phyloP scores from a whole-genome alignment of 2,113 vertebrate species.

The Zeus faber region DNA sequence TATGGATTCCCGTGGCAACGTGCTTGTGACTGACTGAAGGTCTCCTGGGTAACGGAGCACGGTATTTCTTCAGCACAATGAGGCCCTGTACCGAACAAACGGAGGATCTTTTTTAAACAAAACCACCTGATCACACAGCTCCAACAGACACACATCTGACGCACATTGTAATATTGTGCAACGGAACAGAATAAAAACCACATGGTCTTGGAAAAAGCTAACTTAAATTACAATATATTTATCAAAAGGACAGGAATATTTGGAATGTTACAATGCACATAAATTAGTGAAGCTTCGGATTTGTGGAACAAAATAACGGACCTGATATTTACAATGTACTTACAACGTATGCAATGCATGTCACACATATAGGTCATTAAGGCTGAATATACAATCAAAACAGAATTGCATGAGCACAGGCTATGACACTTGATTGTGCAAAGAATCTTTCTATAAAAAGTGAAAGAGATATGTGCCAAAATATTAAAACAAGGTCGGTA shows the following conservation, averaged over 20 bases:
- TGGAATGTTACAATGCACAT: slow-evolving; percentile 75
- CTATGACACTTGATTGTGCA: slow-evolving; percentile 50
- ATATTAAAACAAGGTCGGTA: slow-evolving; percentile 28
- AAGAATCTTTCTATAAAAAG: slow-evolving; percentile 35
- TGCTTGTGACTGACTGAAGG: slow-evolving; percentile 50
- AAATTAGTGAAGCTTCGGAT: slow-evolving; percentile 61
- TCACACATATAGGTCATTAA: slow-evolving; percentile 56
- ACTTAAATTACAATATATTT: slow-evolving; percentile 61
- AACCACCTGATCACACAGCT: neutral
- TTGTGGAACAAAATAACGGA: slow-evolving; percentile 32
- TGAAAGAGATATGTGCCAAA: slow-evolving; percentile 24
- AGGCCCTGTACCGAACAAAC: slow-evolving; percentile 42
- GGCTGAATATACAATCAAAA: slow-evolving; percentile 57
- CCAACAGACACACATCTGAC: slow-evolving; percentile 36
- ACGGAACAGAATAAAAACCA: slow-evolving; percentile 20
- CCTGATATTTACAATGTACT: slow-evolving; percentile 55
- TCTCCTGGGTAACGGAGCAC: slow-evolving; percentile 43
- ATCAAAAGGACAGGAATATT: slow-evolving; percentile 40
- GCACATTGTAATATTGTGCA: slow-evolving; percentile 22
- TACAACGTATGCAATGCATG: slow-evolving; percentile 52
- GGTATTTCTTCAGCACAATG: slow-evolving; percentile 55
- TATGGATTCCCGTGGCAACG: slow-evolving; percentile 7
- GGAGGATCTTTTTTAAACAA: slow-evolving; percentile 14
- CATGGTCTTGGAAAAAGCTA: slow-evolving; percentile 29
- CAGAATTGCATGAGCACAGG: slow-evolving; percentile 39